Conservation (phyloP, 2,113 vertebrate genomes). For the Corydoras sp. region DNA sequence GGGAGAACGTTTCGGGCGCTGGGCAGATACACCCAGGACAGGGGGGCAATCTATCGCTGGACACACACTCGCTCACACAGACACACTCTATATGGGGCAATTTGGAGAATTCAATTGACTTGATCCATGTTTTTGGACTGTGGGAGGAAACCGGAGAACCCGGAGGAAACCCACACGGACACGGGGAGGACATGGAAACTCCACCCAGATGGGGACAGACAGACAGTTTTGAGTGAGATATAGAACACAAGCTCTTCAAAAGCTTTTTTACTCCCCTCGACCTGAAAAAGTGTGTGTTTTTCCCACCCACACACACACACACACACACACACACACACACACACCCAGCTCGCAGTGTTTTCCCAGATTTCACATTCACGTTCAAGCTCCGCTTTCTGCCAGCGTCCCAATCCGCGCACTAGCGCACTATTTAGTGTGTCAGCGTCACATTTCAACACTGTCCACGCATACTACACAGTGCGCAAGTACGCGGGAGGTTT, state of each 20-base stretch:
- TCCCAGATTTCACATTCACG: conserved; percentile 70
- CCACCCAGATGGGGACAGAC: background rate
- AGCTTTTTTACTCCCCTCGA: background rate
- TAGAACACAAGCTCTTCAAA: too few relatives aligned
- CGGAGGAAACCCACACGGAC: background rate
- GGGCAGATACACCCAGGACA: too few relatives aligned
- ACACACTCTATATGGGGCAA: too few relatives aligned
- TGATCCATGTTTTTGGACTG: too few relatives aligned
- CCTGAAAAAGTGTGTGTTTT: background rate
- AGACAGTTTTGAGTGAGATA: background rate
- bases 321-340: conserved; percentile 31
- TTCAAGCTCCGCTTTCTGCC: conserved; percentile 18
- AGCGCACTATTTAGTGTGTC: background rate
- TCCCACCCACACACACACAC: conserved; percentile 22
- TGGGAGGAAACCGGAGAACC: too few relatives aligned
- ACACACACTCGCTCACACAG: too few relatives aligned
- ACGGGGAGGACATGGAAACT: background rate
- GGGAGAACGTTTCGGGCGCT: too few relatives aligned
- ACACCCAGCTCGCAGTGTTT: conserved; percentile 54
- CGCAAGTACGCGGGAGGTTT: conserved; percentile 3
- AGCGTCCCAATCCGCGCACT: background rate
- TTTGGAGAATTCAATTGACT: too few relatives aligned
- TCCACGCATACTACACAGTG: background rate
- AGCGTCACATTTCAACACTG: background rate
- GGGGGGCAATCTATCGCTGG: too few relatives aligned